Conservation (phyloP, 2,888 invertebrate genomes). For the Papilio gigon region DNA sequence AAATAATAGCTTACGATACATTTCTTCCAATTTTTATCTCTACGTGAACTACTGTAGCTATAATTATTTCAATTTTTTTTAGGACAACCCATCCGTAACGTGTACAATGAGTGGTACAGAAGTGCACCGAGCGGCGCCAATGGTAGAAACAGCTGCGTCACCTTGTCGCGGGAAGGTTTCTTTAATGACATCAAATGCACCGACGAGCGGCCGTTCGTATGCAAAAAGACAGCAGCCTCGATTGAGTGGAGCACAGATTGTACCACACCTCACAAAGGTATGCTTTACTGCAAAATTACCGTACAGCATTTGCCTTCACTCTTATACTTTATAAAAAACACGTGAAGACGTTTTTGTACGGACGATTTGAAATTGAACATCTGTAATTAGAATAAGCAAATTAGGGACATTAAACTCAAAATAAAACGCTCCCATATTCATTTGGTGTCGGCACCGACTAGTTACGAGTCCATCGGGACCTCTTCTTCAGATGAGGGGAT, state of each 20-base stretch:
- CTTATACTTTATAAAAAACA: background rate
- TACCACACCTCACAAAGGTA: constrained; percentile 4
- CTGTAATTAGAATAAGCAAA: no score
- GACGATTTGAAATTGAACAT: no score
- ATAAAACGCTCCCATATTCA: no score
- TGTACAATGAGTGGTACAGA: constrained; percentile 2
- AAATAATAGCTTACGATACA: no score
- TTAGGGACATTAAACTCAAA: no score
- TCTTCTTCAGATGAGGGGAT: no score
- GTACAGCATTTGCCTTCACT: background rate
- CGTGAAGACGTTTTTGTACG: no score
- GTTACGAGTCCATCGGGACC: no score
- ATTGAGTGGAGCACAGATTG: constrained; percentile 2
- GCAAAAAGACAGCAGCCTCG: constrained; percentile 9
- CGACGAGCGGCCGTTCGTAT: constrained; percentile 1
- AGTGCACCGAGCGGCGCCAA: background rate
- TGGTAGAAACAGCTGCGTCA: constrained; percentile 3
- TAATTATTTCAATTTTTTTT: background rate
- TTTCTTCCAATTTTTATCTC: no score
- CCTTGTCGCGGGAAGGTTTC: constrained; percentile 3
- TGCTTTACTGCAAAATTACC: background rate
- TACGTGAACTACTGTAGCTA: no score
- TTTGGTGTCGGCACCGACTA: no score
- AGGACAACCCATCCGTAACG: constrained; percentile 10
- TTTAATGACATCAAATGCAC: constrained; percentile 8